phyloP scores from a whole-genome alignment of 1,140 invertebrate species.

The Anagrus nilaparvatae region DNA sequence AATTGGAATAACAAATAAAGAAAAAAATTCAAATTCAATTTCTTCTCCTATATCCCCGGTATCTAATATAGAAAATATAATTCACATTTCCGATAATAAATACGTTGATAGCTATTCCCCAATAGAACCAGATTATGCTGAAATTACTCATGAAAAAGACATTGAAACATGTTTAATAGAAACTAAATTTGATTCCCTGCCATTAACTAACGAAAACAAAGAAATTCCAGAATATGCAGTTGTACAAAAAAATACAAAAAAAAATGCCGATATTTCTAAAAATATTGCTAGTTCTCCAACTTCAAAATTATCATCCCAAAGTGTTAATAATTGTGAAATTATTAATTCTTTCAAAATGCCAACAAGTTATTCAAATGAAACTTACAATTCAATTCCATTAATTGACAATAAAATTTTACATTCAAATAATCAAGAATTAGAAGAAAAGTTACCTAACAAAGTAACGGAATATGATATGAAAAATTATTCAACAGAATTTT shows the following conservation, averaged over 20 bases:
- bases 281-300: too few species aligned
- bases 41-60: conserved; percentile 24
- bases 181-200: neutral
- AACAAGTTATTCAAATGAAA: too few species aligned
- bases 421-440: too few species aligned
- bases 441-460: conserved; percentile 20
- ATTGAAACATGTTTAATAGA: neutral
- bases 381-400: too few species aligned
- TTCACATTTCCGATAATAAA: conserved; percentile 36
- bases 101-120: conserved; percentile 31
- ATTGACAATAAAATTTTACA: too few species aligned
- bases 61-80: conserved; percentile 26
- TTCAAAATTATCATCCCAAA: too few species aligned
- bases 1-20: conserved; percentile 22
- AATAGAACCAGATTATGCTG: conserved; percentile 34
- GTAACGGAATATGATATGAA: conserved; percentile 23
- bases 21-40: conserved; percentile 29
- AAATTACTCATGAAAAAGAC: conserved; percentile 32
- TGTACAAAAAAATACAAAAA: conserved; percentile 31
- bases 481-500: conserved; percentile 35
- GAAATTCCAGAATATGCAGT: conserved; percentile 36
- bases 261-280: conserved; percentile 8
- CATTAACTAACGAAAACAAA: conserved; percentile 1
- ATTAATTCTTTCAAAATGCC: too few species aligned
- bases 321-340: too few species aligned